Evolutionary conservation across 2,888 invertebrate species (phyloP).

Genomic region (Plutella xylostella): DNA sequence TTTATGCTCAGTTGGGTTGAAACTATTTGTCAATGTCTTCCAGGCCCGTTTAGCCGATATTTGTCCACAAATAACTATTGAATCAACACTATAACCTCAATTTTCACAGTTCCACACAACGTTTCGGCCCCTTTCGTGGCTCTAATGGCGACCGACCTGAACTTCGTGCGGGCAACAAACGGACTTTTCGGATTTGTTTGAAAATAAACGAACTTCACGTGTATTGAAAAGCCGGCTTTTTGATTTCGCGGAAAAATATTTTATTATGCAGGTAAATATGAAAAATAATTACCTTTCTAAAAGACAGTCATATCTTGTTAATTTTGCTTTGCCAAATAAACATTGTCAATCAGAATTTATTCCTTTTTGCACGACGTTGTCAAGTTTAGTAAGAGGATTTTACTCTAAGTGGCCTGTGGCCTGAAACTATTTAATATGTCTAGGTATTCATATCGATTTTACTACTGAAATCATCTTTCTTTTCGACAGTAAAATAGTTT

Average conservation of each 20-base stretch:
- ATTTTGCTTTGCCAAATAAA: constrained; percentile 47
- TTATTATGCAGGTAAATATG: constrained; percentile 22
- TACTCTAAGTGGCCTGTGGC: too few relatives aligned
- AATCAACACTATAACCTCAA: constrained; percentile 59
- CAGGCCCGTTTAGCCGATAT: constrained; percentile 29
- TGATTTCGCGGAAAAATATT: constrained; percentile 19
- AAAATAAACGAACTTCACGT: constrained; percentile 41
- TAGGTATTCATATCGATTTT: too few relatives aligned
- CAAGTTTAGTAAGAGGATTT: too few relatives aligned
- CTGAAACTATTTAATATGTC: too few relatives aligned
- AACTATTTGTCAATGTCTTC: constrained; percentile 23
- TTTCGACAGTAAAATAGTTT: too few relatives aligned
- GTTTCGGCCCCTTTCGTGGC: constrained; percentile 57
- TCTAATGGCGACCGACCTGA: constrained; percentile 64
- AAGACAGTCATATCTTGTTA: constrained; percentile 62
- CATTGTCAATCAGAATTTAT: not conserved
- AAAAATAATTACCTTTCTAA: constrained; percentile 43
- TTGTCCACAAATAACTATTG: constrained; percentile 37
- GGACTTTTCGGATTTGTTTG: constrained; percentile 5
- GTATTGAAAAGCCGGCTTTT: constrained; percentile 33
- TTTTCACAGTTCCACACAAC: constrained; percentile 43
- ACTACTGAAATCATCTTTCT: too few relatives aligned
- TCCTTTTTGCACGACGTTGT: too few relatives aligned
- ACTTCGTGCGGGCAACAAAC: constrained; percentile 31
- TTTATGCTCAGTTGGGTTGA: constrained; percentile 27